Base-by-base conservation (phyloP, 2,888 invertebrate species). In the Agelastica alni region DNA sequence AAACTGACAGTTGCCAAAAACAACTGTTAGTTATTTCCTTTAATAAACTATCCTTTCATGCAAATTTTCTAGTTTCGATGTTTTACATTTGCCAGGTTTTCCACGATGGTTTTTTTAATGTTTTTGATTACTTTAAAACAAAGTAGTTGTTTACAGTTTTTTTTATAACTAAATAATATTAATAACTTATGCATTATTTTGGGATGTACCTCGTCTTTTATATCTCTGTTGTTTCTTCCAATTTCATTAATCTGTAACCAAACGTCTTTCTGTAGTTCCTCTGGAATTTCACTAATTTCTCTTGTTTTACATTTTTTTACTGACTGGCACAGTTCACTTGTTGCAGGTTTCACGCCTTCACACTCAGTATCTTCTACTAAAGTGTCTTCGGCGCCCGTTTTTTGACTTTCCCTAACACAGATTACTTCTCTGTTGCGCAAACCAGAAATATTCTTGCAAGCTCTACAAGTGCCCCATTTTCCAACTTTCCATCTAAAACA, bases 391-490 rank as follows among this genome's bases (percentile, higher is more conserved):
- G 75, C 76, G 0, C 79, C 79, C 1, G 70, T 42, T 41, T 68
- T 74, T 0, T 77, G 74, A 2, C 77, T 73, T 55, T 80, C 77
- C 39, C 72, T 70, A 0, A 81, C 75, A 60, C 82, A 83, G 49
- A 80, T 78, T 7, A 82, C 79, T 56, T 77, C 76, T 3, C 82
- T 72, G 18, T 68, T 71, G 44, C 74, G 70, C 3, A 75, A 65
- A 1, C 81, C 82, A 5, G 77, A 73, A 56, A 76, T 75, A 46
- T 75, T 76, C 62, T 76, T 77, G 60, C 82, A 82, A 1, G 83
- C 82, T 31, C 79, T 80, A 66, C 86, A 87, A 53, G 79, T 78
- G 59, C 84, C 82, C 86, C 85, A 86, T 45, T 81, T 81, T 4
- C 85, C 85, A 2, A 80, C 76, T 70, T 83, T 80, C 85, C 86